Percentiles rank a stretch among this genome's conserved stretches.
Conservation (phyloP, 2,113 vertebrate species). For the Forbesichthys agassizii region DNA sequence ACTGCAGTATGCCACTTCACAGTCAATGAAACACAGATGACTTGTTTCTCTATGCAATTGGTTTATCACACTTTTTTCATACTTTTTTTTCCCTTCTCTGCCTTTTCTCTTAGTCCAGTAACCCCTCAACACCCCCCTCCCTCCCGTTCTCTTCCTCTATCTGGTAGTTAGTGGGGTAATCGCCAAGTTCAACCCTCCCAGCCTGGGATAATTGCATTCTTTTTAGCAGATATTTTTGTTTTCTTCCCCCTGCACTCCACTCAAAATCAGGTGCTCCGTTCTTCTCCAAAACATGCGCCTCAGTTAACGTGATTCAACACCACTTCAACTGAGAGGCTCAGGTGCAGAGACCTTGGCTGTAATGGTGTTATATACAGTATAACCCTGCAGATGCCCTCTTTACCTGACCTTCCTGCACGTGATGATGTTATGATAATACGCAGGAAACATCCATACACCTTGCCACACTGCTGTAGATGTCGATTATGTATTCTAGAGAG, state of each 20-base stretch:
- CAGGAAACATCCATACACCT: constrained; percentile 32
- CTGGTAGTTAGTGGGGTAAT: constrained; percentile 71
- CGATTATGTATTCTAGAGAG: constrained; percentile 18
- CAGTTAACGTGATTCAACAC: constrained; percentile 30
- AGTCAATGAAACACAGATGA: neutral
- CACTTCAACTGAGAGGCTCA: neutral
- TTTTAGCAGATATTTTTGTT: constrained; percentile 30
- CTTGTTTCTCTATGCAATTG: neutral
- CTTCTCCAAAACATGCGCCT: constrained; percentile 12
- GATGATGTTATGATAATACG: constrained; percentile 40
- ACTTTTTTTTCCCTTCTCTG: neutral
- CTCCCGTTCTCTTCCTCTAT: constrained; percentile 40
- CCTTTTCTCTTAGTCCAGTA: neutral
- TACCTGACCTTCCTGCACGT: constrained; percentile 23
- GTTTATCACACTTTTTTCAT: neutral
- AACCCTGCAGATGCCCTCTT: too few species aligned
- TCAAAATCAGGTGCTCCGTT: constrained; percentile 45
- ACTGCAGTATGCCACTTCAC: too few species aligned
- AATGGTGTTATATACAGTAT: too few species aligned
- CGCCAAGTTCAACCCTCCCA: constrained; percentile 52
- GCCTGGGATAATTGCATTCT: constrained; percentile 66
- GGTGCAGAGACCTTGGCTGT: too few species aligned
- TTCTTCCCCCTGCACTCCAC: constrained; percentile 16
- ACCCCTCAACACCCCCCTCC: constrained; percentile 10
- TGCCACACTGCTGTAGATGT: constrained; percentile 43